A percentile compares a stretch with the other conserved stretches of the same genome.
These are phyloP conservation scores for Diadophis punctatus DNA, from an alignment of 2,113 vertebrate genomes.

Conservation along the genomic window DNA sequence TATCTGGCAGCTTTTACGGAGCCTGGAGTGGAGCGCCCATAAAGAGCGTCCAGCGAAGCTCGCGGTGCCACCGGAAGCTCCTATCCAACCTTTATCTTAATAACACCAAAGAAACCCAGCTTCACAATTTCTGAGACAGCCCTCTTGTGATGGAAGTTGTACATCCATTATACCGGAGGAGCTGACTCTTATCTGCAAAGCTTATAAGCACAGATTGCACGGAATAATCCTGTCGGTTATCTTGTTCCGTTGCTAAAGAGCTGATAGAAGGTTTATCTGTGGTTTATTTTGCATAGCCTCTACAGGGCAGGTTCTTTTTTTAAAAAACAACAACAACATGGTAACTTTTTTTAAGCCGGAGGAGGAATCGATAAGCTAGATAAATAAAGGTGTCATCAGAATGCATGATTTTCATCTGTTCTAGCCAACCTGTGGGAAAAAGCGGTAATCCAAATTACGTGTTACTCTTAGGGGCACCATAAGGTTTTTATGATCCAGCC, in stretches of 20 bases:
- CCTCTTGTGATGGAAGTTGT: neutral
- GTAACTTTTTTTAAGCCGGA: neutral
- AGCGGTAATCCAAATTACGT: neutral
- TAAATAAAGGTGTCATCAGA: neutral
- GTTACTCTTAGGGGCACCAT: neutral
- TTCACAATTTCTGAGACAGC: neutral
- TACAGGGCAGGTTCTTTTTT: neutral
- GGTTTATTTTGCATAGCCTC: neutral
- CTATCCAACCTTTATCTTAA: neutral
- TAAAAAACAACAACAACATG: neutral
- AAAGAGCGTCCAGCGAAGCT: too few relatives aligned
- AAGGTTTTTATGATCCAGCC: neutral
- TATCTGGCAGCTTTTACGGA: too few relatives aligned
- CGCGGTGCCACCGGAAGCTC: too few relatives aligned
- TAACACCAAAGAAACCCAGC: neutral
- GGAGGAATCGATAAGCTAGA: neutral
- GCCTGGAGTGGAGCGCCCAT: too few relatives aligned
- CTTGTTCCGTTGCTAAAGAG: neutral
- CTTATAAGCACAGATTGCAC: neutral
- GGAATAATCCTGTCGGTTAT: neutral
- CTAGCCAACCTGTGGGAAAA: neutral
- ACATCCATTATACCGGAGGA: neutral
- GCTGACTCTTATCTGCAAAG: neutral
- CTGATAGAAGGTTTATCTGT: neutral
- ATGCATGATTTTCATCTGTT: neutral